Evolutionary conservation across 1,140 invertebrate genomes (phyloP).

Genomic region (Drosophila erecta): DNA sequence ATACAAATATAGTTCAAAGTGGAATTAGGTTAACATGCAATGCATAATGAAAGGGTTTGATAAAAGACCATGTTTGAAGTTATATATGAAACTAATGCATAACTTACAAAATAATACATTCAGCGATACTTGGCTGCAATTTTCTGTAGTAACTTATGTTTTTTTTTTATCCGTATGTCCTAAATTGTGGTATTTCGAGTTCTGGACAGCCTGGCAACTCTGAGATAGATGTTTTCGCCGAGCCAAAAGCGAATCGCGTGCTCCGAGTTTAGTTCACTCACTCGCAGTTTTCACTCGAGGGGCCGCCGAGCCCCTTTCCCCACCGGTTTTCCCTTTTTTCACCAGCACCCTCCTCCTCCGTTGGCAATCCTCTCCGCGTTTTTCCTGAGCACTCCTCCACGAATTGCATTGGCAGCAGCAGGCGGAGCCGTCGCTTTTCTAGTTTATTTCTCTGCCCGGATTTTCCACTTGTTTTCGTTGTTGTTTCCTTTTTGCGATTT

Average conservation of each 20-base stretch:
- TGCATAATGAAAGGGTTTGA: no score
- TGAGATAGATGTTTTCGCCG: conserved; percentile 4
- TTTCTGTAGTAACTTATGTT: no score
- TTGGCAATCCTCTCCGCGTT: background rate
- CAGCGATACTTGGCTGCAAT: no score
- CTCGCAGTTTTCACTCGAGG: conserved; percentile 44
- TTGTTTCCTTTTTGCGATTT: conserved; percentile 32
- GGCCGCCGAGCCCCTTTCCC: background rate
- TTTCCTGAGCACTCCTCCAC: conserved; percentile 19
- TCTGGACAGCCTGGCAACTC: conserved; percentile 33
- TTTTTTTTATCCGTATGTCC: no score
- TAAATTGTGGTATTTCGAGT: no score
- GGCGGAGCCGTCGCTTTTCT: conserved; percentile 75
- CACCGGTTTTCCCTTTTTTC: background rate
- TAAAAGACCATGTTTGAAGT: no score
- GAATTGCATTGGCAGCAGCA: conserved; percentile 44
- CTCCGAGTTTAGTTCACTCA: conserved; percentile 23
- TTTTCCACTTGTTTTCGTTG: conserved; percentile 36
- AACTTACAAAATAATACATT: no score
- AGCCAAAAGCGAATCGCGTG: conserved; percentile 8
- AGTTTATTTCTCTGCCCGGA: conserved; percentile 70
- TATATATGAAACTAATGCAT: no score
- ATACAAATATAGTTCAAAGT: no score
- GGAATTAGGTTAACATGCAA: no score
- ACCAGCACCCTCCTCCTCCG: background rate